Conservation (phyloP, 23 tunicate species). For the Ascidia mentula region DNA sequence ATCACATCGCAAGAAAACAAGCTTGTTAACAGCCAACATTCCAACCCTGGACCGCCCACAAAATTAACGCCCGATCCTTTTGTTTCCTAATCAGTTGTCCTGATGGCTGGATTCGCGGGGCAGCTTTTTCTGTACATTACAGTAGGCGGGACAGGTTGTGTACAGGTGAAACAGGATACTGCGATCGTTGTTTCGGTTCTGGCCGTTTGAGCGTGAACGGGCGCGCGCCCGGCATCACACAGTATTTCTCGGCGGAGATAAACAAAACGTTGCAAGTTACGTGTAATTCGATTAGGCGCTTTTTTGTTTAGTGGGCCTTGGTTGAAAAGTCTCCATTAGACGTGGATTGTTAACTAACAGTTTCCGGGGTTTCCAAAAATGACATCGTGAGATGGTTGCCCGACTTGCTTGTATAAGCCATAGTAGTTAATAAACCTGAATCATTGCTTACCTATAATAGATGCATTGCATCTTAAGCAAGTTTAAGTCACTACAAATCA, state of each 20-base stretch:
- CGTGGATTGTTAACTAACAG: too few relatives aligned
- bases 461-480: too few relatives aligned
- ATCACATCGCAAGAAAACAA: background rate
- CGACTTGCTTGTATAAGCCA: too few relatives aligned
- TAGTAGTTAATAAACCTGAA: too few relatives aligned
- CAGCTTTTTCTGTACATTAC: background rate
- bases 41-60: slow-evolving; percentile 7
- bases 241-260: background rate
- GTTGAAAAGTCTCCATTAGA: too few relatives aligned
- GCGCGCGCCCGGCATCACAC: background rate
- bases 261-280: background rate
- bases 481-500: too few relatives aligned
- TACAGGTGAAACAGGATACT: background rate
- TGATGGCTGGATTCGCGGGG: too few relatives aligned
- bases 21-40: slow-evolving; percentile 2
- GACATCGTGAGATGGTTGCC: too few relatives aligned
- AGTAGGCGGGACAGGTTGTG: background rate
- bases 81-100: too few relatives aligned
- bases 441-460: too few relatives aligned
- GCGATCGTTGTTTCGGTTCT: background rate
- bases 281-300: background rate
- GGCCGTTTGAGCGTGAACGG: background rate
- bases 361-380: too few relatives aligned
- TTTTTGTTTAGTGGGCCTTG: too few relatives aligned
- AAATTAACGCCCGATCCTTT: background rate